A percentile compares a stretch with the other conserved stretches of the same genome.
Evolutionary conservation across 2,888 invertebrate species (phyloP).

Genomic region (Agriopis aurantiaria): DNA sequence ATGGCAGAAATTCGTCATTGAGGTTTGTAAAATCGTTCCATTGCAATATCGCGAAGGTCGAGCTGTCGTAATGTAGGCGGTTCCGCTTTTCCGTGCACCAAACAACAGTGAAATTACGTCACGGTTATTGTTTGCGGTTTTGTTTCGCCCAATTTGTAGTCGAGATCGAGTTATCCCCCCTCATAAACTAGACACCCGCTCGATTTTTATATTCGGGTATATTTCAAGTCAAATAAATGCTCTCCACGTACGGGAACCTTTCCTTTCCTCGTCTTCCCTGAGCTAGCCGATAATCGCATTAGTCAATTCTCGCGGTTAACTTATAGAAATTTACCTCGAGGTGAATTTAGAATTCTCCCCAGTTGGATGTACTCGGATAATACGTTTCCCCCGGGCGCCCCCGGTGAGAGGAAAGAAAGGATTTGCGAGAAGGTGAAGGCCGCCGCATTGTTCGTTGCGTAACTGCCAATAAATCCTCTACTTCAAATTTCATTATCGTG

Average conservation of each 20-base stretch:
- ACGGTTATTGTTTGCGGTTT: constrained; percentile 40
- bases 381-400: constrained; percentile 38
- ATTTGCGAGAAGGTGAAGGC: constrained; percentile 55
- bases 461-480: constrained; percentile 49
- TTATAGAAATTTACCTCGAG: constrained; percentile 47
- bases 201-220: constrained; percentile 32
- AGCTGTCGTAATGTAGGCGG: constrained; percentile 41
- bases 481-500: constrained; percentile 44
- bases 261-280: constrained; percentile 21
- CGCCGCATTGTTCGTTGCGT: constrained; percentile 62
- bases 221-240: constrained; percentile 35
- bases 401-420: constrained; percentile 40
- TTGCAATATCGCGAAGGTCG: constrained; percentile 40
- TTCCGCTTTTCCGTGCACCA: constrained; percentile 46
- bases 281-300: constrained; percentile 38
- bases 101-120: constrained; percentile 45
- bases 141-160: constrained; percentile 40
- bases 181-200: constrained; percentile 31
- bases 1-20: constrained; percentile 19
- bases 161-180: constrained; percentile 22
- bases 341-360: constrained; percentile 51
- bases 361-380: constrained; percentile 38
- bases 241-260: constrained; percentile 34
- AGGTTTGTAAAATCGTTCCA: constrained; percentile 28
- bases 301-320: constrained; percentile 44